phyloP scores from a whole-genome alignment of 2,797 vertebrate genomes.

The Pseudochirops corinnae region DNA sequence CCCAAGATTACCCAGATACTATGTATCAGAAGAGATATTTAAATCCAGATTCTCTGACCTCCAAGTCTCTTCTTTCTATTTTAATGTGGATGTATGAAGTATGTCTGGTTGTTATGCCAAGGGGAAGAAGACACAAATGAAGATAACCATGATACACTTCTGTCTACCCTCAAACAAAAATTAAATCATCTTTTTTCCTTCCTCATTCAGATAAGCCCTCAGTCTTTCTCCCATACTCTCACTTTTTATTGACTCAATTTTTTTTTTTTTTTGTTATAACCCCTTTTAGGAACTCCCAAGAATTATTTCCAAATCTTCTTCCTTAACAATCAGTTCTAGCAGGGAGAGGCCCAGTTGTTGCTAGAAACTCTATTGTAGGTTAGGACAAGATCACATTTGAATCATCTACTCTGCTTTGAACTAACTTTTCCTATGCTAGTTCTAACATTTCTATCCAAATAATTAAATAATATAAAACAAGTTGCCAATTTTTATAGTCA shows the following conservation, averaged over 20 bases:
- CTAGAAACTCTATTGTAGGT: background rate
- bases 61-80: background rate
- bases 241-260: background rate
- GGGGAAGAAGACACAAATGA: background rate
- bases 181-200: background rate
- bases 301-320: background rate
- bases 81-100: background rate
- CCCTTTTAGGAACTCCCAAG: background rate
- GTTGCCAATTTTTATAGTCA: background rate
- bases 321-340: background rate
- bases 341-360: background rate
- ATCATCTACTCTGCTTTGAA: background rate
- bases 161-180: background rate
- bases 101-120: background rate
- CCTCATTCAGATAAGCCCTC: background rate
- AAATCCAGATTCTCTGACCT: background rate
- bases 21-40: background rate
- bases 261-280: background rate
- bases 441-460: background rate
- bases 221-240: background rate
- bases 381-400: background rate
- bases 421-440: background rate
- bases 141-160: background rate
- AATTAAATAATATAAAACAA: background rate
- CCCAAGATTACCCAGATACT: background rate